Base-by-base conservation (phyloP, 2,888 invertebrate genomes). In the Ellobium chinense region DNA sequence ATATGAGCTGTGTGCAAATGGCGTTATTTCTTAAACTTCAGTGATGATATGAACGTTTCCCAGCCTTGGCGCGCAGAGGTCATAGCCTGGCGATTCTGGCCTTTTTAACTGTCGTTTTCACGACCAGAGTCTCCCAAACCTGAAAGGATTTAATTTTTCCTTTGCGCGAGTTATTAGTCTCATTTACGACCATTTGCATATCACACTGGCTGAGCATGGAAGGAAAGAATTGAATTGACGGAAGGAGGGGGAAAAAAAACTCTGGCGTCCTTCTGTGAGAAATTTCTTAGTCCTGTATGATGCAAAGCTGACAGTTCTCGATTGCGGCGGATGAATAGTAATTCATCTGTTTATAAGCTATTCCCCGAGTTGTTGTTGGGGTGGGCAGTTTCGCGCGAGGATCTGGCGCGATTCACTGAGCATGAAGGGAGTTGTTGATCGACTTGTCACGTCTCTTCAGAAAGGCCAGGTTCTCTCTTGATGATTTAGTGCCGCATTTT, bases 401-500 rank as follows among this genome's bases (percentile, higher is more conserved):
- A 63, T 39, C 62, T 27, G 24, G 54, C 60, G 73, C 56, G 79
- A 79, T 73, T 56, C 79, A 56, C 9, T 46, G 56, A 27, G 56
- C 79, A 73, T 79, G 73, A 73, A 79, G 66, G 75, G 54, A 80
- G 80, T 80, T 75, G 80, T 80, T 80, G 80, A 80, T 80, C 80
- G 63, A 62, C 75, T 80, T 75, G 80, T 80, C 80, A 80, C 80
- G 58, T 80, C 75, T 69, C 75, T 69, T 75, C 62, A 75, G 74
- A 75, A 80, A 75, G 70, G 31, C 68, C 69, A 69, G 63, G 69
- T 58, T 62, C 60, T 69, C 80, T 60, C 75, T 69, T 69, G 80
- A 80, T 80, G 80, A 80, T 80, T 80, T 80, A 80, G 80, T 80
- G 70, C 75, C 75, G 68, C 74, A 37, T 80, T 69, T 80, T 80